phyloP scores from a whole-genome alignment of 2,888 invertebrate genomes.

The Scaptomyza polygonia region DNA sequence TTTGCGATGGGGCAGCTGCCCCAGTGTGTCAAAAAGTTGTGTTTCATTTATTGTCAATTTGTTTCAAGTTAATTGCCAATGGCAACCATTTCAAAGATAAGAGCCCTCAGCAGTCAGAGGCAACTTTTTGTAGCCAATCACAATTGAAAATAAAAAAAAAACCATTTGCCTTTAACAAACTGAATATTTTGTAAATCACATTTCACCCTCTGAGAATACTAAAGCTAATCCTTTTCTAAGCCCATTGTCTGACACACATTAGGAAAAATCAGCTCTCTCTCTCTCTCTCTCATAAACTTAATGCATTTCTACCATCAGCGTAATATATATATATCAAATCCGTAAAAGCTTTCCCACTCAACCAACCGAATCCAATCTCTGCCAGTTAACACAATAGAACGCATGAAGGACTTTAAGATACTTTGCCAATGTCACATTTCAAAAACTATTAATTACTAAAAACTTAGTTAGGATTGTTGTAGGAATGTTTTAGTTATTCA shows the following conservation, averaged over 20 bases:
- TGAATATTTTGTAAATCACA: too few species aligned
- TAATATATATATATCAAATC: conserved; percentile 22
- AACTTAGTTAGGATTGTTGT: too few species aligned
- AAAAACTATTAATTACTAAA: too few species aligned
- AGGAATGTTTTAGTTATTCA: too few species aligned
- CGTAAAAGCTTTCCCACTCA: conserved; percentile 18
- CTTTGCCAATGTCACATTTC: too few species aligned
- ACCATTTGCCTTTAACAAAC: too few species aligned
- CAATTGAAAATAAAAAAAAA: neutral
- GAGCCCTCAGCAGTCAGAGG: neutral
- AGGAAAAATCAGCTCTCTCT: neutral
- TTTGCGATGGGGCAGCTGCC: too few species aligned
- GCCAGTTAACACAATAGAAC: neutral
- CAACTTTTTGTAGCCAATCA: neutral
- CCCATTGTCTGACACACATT: neutral
- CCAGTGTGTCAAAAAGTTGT: conserved; percentile 56
- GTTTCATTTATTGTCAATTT: conserved; percentile 68
- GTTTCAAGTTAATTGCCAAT: conserved; percentile 64
- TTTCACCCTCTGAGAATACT: too few species aligned
- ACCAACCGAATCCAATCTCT: neutral
- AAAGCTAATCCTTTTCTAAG: conserved; percentile 1
- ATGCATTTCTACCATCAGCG: conserved; percentile 19
- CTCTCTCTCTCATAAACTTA: neutral
- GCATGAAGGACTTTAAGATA: conserved; percentile 3
- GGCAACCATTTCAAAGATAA: conserved; percentile 34